Conservation (phyloP, 2,113 vertebrate genomes). For the Hypanus sabinus region DNA sequence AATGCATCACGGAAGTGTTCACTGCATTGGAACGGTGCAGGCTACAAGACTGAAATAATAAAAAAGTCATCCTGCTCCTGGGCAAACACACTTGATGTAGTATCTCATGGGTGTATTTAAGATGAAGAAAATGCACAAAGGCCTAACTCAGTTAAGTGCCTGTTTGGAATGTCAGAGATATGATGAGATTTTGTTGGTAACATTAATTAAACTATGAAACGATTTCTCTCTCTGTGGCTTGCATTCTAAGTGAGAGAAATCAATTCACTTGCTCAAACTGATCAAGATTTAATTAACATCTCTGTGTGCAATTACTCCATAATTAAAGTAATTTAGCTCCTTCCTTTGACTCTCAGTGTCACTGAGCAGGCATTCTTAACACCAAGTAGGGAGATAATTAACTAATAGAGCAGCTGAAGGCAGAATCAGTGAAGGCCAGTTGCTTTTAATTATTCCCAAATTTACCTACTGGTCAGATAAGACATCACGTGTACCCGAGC, state of each 20-base stretch:
- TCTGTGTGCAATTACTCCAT: conserved; percentile 90
- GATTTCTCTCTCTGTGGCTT: conserved; percentile 63
- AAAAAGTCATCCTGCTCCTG: background rate
- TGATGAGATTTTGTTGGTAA: conserved; percentile 65
- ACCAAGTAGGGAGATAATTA: conserved; percentile 74
- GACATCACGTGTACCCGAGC: conserved; percentile 38
- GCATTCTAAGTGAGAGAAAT: conserved; percentile 89
- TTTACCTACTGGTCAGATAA: conserved; percentile 49
- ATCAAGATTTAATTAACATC: conserved; percentile 99
- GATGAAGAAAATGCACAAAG: background rate
- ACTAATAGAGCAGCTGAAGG: conserved; percentile 70
- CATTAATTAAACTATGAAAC: conserved; percentile 72
- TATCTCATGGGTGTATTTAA: background rate
- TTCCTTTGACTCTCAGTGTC: conserved; percentile 82
- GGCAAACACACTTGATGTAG: background rate
- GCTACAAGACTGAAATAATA: background rate
- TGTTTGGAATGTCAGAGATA: conserved; percentile 46
- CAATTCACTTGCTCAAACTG: conserved; percentile 94
- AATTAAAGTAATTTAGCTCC: conserved; percentile 98
- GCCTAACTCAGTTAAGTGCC: conserved; percentile 1
- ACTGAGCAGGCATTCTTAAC: conserved; percentile 70
- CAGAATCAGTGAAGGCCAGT: conserved; percentile 49
- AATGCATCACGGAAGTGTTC: background rate
- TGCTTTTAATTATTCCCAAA: conserved; percentile 53
- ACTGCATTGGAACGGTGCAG: background rate